Percentiles rank a stretch among this genome's conserved stretches.
Evolutionary conservation across 2,113 vertebrate genomes (phyloP).

Genomic region (Pelobates fuscus): DNA sequence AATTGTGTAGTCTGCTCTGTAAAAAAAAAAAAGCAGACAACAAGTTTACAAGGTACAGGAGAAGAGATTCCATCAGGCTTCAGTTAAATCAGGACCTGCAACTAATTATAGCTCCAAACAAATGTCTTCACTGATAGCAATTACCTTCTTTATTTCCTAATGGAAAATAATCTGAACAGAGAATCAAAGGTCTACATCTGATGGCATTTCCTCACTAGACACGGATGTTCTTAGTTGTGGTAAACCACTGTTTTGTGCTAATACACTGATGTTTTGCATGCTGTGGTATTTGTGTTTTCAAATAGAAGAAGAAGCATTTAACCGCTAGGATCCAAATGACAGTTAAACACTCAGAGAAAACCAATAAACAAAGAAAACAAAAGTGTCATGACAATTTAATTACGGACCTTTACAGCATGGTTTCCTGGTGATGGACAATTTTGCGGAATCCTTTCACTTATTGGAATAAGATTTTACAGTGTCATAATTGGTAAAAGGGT

Average conservation of each 20-base stretch:
- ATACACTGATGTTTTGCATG: slow-evolving; percentile 5
- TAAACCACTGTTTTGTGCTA: slow-evolving; percentile 47
- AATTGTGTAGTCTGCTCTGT: slow-evolving; percentile 2
- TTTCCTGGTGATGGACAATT: not conserved
- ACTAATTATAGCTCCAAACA: slow-evolving; percentile 34
- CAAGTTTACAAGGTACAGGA: slow-evolving; percentile 28
- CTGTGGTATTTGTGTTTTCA: slow-evolving; percentile 36
- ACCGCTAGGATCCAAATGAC: slow-evolving; percentile 20
- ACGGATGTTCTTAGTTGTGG: slow-evolving; percentile 33
- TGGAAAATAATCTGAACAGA: slow-evolving; percentile 46
- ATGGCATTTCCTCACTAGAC: slow-evolving; percentile 42
- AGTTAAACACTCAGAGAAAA: slow-evolving; percentile 24
- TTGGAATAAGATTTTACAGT: too few species aligned
- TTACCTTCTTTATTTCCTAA: slow-evolving; percentile 49
- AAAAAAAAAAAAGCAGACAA: slow-evolving; percentile 14
- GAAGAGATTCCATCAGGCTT: slow-evolving; percentile 21
- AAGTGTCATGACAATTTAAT: slow-evolving; percentile 24
- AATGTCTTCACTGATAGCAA: slow-evolving; percentile 46
- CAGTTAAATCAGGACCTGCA: slow-evolving; percentile 18
- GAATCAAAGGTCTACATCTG: slow-evolving; percentile 41
- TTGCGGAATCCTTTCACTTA: too few species aligned
- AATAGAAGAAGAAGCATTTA: slow-evolving; percentile 34
- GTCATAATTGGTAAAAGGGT: too few species aligned
- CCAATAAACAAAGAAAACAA: not conserved
- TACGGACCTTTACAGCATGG: not conserved